Evolutionary conservation across 2,888 invertebrate species (phyloP), one percentile per base, ranked within the genome.

Genomic region (Acleris laterana): DNA sequence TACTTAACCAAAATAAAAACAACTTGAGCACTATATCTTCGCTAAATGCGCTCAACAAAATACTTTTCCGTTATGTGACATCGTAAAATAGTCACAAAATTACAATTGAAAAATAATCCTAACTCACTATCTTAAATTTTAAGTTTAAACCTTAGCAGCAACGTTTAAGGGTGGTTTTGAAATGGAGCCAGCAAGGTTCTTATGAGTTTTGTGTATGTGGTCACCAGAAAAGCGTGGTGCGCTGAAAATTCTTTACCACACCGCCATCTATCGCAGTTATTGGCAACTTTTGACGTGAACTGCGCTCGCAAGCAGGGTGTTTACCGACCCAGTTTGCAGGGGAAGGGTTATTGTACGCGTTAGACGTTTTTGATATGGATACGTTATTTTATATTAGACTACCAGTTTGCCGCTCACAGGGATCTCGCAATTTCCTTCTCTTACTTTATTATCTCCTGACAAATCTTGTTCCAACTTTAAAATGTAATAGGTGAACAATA

Each of bases 211-310:
- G 6, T 17, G 19, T 16, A 17, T 58, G 28, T 19, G 56, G 56
- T 38, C 56, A 11, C 1, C n/a, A 20, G 55, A 56, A 57, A 48
- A 20, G 57, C 59, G 58, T 60, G 44, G 11, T 20, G 57, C 60
- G 68, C 66, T 69, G 69, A 69, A 77, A 80, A 83, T 83, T 84
- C 81, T 83, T 84, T 80, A 82, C 75, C 77, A 75, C 76, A 85
- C 68, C 84, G 88, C 89, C 91, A 91, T 91, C 92, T 90, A 90
- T 90, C 87, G 79, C 60, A 68, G 72, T 74, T 88, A 88, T 89
- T 88, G 84, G 89, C 74, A 77, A 82, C 74, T 85, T 84, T 81
- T 82, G 88, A 90, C 89, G 73, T 83, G 71, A 68, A 59, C 65
- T 50, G 64, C 62, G 78, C 81, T 73, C 38, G 38, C 11, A 77